phyloP scores from a whole-genome alignment of 2,888 invertebrate genomes.

The Eledona agricola region DNA sequence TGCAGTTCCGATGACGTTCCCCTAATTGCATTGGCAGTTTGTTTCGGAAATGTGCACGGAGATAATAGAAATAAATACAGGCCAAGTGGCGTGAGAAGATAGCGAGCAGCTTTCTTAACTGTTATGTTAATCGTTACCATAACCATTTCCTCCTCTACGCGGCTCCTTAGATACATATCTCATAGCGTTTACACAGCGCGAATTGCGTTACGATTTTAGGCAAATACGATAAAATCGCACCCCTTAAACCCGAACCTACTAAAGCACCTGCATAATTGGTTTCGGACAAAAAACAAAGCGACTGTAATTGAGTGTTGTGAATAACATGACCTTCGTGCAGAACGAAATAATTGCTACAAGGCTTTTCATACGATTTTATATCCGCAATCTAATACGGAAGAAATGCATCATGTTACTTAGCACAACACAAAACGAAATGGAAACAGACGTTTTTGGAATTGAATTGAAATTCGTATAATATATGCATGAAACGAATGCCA shows the following conservation, averaged over 20 bases:
- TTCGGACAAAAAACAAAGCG: background rate
- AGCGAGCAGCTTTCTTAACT: conserved; percentile 41
- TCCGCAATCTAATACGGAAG: conserved; percentile 11
- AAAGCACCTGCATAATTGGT: background rate
- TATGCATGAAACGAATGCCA: conserved; percentile 44
- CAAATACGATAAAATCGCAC: background rate
- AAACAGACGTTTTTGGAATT: conserved; percentile 28
- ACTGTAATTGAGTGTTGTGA: conserved; percentile 6
- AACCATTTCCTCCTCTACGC: conserved; percentile 43
- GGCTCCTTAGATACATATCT: conserved; percentile 44
- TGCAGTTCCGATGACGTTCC: no score
- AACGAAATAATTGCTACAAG: no score
- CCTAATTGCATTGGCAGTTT: no score
- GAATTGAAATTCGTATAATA: conserved; percentile 44
- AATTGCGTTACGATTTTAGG: conserved; percentile 10
- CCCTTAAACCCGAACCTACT: background rate
- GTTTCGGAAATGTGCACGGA: conserved; percentile 23
- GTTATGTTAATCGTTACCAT: conserved; percentile 46
- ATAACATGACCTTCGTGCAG: conserved; percentile 1
- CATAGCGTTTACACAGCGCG: conserved; percentile 35
- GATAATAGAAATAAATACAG: conserved; percentile 40
- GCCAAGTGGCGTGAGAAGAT: conserved; percentile 44
- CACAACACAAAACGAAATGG: conserved; percentile 3
- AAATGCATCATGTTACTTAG: conserved; percentile 23
- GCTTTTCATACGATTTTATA: conserved; percentile 28